Base-by-base conservation (phyloP, 1,140 invertebrate species). In the Hycleus phaleratus region DNA sequence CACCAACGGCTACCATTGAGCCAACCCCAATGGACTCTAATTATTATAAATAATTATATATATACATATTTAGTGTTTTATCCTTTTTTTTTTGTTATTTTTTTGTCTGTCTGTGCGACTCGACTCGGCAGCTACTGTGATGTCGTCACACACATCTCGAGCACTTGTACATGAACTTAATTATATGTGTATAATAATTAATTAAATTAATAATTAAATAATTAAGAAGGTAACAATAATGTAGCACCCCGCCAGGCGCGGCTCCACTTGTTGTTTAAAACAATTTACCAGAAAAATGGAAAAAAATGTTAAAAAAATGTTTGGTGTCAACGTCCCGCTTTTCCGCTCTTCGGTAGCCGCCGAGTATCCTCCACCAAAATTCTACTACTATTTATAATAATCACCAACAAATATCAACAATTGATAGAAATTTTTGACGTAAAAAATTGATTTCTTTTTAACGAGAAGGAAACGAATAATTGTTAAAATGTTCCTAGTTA, bases 1-100 rank as follows among this genome's bases (percentile, higher is more conserved):
- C 81, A 91, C 89, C 82, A 93, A 93, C 81, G 90, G 90, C 81
- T 91, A 91, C 82, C 90, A 91, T 86, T 93, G 88, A 91, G 62
- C 68, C 61, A 18, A 18, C 18, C 18, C 18, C 18, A 54, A 51
- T 56, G 67, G 60, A 65, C 65, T 63, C 59, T 67, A 32, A 32
- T 5, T 32, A 32, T 32, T 32, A 32, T 32, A 32, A 32, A 32
- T 32, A 32, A 32, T 32, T 32, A 32, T 32, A 32, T 4, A 32
- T 32, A 32, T 42, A 11, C 10, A 10, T 42, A 10, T 42, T 56
- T 63, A 64, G 65, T 66, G 65, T 69, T 55, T 56, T 55, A 38
- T 42, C 55, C 58, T 32, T 32, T 32, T 7, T 4, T 32, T 32
- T 32, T 32, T 7, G 32, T 32, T 32, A 32, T 5, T 5, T 18